These are phyloP conservation scores for Tetrax tetrax DNA, from an alignment of 2,113 vertebrate genomes.

Conservation along the genomic window DNA sequence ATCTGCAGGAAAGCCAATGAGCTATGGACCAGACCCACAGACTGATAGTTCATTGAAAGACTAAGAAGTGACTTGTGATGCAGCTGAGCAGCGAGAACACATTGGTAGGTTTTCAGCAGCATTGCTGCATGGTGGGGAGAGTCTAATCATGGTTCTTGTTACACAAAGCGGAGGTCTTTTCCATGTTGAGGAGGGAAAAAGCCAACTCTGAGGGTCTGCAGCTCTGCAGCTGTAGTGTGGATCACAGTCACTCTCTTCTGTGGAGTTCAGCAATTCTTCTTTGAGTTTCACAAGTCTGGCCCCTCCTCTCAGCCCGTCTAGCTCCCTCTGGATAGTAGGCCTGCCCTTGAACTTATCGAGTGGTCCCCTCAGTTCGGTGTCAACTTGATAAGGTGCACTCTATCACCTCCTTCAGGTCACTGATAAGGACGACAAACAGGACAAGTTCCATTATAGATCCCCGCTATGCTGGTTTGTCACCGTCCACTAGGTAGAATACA, in stretches of 20 bases:
- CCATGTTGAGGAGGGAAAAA: accelerated
- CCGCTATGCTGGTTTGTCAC: not conserved
- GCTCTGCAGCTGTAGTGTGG: not conserved
- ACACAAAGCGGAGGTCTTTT: not conserved
- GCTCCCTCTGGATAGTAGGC: not conserved
- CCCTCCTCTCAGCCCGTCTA: not conserved
- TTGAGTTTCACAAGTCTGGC: not conserved
- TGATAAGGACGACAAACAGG: not conserved
- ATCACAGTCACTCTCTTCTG: not conserved
- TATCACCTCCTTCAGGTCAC: not conserved
- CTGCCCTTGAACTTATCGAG: not conserved
- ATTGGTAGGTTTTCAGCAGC: not conserved
- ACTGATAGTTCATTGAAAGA: not conserved
- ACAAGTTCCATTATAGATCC: not conserved
- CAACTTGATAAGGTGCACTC: not conserved
- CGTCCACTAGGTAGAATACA: not conserved
- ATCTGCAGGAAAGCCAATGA: not conserved
- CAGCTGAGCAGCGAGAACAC: not conserved
- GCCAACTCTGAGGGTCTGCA: not conserved
- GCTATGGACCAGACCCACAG: not conserved
- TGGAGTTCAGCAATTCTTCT: not conserved
- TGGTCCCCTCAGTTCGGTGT: not conserved
- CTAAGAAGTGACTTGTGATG: not conserved
- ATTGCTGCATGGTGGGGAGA: not conserved
- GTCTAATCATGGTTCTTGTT: not conserved